Conservation (phyloP, 2,113 vertebrate genomes). For the Myotis davidii region DNA sequence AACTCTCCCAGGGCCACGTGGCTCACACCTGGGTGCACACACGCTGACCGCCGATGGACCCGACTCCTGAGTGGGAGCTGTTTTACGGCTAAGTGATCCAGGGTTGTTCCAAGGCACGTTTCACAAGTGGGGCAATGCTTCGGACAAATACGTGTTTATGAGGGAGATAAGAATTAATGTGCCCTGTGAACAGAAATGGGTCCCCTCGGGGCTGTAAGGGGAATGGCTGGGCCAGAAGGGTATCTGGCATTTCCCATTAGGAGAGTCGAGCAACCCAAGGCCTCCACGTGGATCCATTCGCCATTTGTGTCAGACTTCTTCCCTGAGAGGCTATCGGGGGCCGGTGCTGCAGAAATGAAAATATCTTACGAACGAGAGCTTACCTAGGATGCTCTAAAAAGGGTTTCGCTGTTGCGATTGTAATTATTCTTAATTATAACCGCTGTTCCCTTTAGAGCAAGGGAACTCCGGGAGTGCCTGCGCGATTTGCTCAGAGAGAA, state of each 20-base stretch:
- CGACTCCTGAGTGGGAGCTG: background rate
- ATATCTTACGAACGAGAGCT: background rate
- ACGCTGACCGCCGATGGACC: background rate
- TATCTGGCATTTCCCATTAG: background rate
- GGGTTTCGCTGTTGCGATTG: background rate
- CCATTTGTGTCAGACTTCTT: background rate
- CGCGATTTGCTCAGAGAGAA: conserved; percentile 18
- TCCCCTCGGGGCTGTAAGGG: background rate
- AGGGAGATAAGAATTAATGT: conserved; percentile 33
- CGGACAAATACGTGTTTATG: conserved; percentile 14
- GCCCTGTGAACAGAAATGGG: background rate
- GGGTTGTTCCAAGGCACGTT: background rate
- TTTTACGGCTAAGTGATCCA: background rate
- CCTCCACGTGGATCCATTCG: background rate
- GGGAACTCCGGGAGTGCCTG: background rate
- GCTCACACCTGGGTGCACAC: background rate
- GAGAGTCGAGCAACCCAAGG: background rate
- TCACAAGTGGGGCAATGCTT: background rate
- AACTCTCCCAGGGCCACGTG: background rate
- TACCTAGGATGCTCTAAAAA: background rate
- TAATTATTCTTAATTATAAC: background rate
- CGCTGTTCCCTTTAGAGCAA: background rate
- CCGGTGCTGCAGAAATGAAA: background rate
- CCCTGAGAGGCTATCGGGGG: background rate
- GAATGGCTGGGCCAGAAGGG: background rate